Evolutionary conservation across 2,797 vertebrate species (phyloP), one percentile per base, ranked within the genome.

Genomic region (Galagoides demidoff): DNA sequence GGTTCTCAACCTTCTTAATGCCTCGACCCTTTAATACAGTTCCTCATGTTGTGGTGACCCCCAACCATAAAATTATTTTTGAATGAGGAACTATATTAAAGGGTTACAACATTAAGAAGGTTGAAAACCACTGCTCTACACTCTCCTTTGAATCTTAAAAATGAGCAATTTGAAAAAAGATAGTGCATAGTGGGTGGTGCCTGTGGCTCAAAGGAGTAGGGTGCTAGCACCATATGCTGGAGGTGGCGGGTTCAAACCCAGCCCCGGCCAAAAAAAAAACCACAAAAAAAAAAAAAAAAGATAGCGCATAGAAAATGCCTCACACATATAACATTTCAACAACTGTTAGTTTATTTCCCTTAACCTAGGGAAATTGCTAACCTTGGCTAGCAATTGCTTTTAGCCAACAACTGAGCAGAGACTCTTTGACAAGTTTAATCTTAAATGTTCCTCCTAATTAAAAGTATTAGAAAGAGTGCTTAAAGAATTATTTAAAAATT

Each of bases 401-500:
- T 63, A 59, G 64, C 84, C 55, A 97, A 76, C 27, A 79, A 23
- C 31, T 39, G 11, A 86, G 29, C 9, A 83, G 79, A 71, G 25
- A 52, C 2, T 92, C 27, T 17, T 66, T 3, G 71, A 63, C 22
- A 64, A 22, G 49, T 77, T 29, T 29, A 10, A 31, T 71, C 31
- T 59, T 84, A n/a, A 90, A 77, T 64, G 55, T n/a, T 25, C n/a
- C 14, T 94, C 45, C 57, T 64, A 66, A 71, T 83, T 76, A 70
- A 81, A 88, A 94, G 9, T 74, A 61, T 49, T n/a, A 59, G 20
- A 78, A 90, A 85, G 64, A 57, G 1, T 22, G 10, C 74, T 71
- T 84, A 89, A 85, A 70, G 29, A 92, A 66, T 37, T 45, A 85
- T 34, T 74, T 95, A 85, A 90, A 89, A 92, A 45, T 74, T 17